A percentile compares a stretch with the other conserved stretches of the same genome.
Evolutionary conservation across 2,888 invertebrate species (phyloP).

Genomic region (Amphipyra tragopoginis): DNA sequence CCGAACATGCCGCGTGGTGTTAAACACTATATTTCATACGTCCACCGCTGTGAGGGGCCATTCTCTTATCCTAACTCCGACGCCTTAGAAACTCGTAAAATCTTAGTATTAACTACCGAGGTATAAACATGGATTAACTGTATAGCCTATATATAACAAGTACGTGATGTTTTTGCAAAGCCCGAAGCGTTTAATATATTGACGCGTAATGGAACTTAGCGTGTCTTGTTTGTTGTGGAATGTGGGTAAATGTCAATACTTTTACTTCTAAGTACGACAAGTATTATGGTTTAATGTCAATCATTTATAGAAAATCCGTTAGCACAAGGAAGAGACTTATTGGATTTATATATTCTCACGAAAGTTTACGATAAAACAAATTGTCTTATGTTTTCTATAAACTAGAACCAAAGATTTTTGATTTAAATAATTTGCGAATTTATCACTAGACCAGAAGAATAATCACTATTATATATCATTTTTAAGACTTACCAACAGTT

Average conservation of each 20-base stretch:
- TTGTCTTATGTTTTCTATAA: not conserved
- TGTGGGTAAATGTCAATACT: slow-evolving; percentile 4
- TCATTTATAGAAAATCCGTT: not conserved
- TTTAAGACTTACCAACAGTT: too few relatives aligned
- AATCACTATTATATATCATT: too few relatives aligned
- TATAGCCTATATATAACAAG: slow-evolving; percentile 25
- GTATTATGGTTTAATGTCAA: not conserved
- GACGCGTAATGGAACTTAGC: slow-evolving; percentile 13
- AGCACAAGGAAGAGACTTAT: not conserved
- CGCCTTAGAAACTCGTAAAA: slow-evolving; percentile 78
- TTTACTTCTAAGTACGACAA: slow-evolving; percentile 1
- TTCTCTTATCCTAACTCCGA: slow-evolving; percentile 75
- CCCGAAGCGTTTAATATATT: slow-evolving; percentile 18
- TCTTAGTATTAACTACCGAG: slow-evolving; percentile 72
- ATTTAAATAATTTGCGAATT: too few relatives aligned
- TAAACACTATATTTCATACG: slow-evolving; percentile 87
- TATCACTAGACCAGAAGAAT: too few relatives aligned
- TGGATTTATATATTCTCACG: slow-evolving; percentile 13
- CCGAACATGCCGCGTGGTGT: slow-evolving; percentile 83
- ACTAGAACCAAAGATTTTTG: too few relatives aligned
- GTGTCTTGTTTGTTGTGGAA: slow-evolving; percentile 10
- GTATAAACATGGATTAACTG: slow-evolving; percentile 60
- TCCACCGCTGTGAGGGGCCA: slow-evolving; percentile 77
- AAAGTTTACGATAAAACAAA: slow-evolving; percentile 16
- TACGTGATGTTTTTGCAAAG: slow-evolving; percentile 48